phyloP scores from a whole-genome alignment of 2,888 invertebrate genomes.

The Villa cingulata region DNA sequence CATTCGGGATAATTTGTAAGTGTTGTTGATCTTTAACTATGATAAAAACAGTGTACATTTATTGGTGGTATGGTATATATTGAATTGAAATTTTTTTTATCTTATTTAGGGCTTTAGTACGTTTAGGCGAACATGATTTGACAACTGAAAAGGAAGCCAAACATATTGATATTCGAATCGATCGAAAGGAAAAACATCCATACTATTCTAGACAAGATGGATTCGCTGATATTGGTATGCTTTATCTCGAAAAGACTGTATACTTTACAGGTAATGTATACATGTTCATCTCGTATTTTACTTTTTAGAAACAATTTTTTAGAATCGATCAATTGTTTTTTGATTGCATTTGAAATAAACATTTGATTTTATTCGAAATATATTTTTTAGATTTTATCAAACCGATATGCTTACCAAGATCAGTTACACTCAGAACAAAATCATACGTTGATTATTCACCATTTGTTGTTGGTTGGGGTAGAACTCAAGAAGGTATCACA shows the following conservation, averaged over 20 bases:
- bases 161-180: constrained; percentile 34
- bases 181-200: constrained; percentile 17
- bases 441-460: constrained; percentile 44
- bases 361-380: neutral
- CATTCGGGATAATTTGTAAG: neutral
- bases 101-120: constrained; percentile 44
- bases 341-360: no score
- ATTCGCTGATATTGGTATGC: constrained; percentile 65
- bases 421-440: constrained; percentile 16
- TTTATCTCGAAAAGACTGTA: constrained; percentile 46
- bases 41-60: no score
- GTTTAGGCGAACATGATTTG: constrained; percentile 50
- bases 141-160: constrained; percentile 42
- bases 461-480: constrained; percentile 41
- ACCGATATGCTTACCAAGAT: constrained; percentile 54
- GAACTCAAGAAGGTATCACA: constrained; percentile 13
- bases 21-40: no score
- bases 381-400: constrained; percentile 44
- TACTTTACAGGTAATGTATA: constrained; percentile 45
- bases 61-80: no score
- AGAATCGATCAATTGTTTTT: no score
- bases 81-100: neutral
- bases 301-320: neutral
- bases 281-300: no score
- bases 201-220: constrained; percentile 33